A percentile compares a stretch with the other conserved stretches of the same genome.
phyloP scores from a whole-genome alignment of 64 coral and sea anemone species.

The Montipora efflorescens region DNA sequence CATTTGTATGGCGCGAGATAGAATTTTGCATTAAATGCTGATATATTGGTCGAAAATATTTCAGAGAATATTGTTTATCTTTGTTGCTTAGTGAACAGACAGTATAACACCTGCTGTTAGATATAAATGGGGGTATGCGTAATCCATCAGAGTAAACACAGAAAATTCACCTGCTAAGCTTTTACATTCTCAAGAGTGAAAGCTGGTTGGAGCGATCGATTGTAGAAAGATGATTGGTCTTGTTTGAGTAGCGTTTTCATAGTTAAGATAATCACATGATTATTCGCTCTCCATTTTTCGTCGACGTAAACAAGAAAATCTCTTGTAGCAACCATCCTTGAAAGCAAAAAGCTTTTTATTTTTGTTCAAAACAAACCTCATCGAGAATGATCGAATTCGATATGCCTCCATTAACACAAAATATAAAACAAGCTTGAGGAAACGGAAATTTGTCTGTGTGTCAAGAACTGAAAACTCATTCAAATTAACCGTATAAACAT shows the following conservation, averaged over 20 bases:
- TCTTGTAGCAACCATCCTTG: constrained; percentile 20
- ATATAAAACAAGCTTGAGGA: not conserved
- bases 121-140: not conserved
- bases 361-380: constrained; percentile 8
- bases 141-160: not conserved
- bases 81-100: constrained; percentile 14
- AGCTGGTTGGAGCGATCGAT: not conserved
- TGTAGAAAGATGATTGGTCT: constrained; percentile 6
- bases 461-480: not conserved
- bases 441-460: not conserved
- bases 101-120: constrained; percentile 6
- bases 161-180: not conserved
- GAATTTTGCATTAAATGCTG: too few species aligned
- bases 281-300: not conserved
- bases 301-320: not conserved
- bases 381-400: constrained; percentile 12
- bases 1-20: too few species aligned
- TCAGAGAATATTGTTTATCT: too few species aligned
- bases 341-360: not conserved
- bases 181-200: not conserved
- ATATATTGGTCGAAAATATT: too few species aligned
- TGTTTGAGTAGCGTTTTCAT: not conserved
- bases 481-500: not conserved
- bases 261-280: not conserved
- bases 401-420: not conserved